phyloP scores from a whole-genome alignment of 2,797 vertebrate genomes.

The Spea hammondii region DNA sequence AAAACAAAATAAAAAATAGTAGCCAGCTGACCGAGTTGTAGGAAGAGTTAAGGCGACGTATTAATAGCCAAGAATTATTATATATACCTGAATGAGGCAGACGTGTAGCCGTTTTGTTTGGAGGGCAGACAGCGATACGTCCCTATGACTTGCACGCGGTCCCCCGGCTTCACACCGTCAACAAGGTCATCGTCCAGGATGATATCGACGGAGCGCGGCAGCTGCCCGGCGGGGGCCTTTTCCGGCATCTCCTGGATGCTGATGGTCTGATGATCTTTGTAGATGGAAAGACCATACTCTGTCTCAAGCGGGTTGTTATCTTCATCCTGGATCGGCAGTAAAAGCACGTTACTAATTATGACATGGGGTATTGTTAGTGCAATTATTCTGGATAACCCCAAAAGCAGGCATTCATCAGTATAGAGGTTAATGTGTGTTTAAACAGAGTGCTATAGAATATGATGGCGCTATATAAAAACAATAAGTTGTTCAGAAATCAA shows the following conservation, averaged over 20 bases:
- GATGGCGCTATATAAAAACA: too few relatives aligned
- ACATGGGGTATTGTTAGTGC: too few relatives aligned
- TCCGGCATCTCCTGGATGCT: conserved; percentile 99
- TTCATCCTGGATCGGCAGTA: conserved; percentile 76
- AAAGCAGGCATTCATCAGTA: too few relatives aligned
- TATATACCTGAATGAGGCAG: conserved; percentile 87
- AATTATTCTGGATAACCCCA: too few relatives aligned
- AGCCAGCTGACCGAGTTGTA: too few relatives aligned
- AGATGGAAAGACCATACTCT: conserved; percentile 88
- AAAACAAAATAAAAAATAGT: too few relatives aligned
- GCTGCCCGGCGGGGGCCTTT: conserved; percentile 93
- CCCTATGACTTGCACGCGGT: conserved; percentile 88
- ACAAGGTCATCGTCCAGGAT: conserved; percentile 94
- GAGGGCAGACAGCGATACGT: conserved; percentile 93
- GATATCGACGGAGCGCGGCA: conserved; percentile 92
- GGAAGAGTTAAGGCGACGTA: too few relatives aligned
- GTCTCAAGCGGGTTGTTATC: conserved; percentile 97
- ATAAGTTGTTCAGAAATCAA: too few relatives aligned
- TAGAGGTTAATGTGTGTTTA: too few relatives aligned
- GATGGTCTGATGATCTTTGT: conserved; percentile 96
- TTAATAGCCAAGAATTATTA: not conserved
- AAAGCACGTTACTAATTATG: too few relatives aligned
- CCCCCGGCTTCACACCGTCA: conserved; percentile 88
- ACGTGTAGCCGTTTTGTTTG: conserved; percentile 93
- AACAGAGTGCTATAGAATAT: too few relatives aligned